Evolutionary conservation across 2,797 vertebrate genomes (phyloP), one percentile per base, ranked within the genome.

Genomic region (Schizopygopsis malacanthus): DNA sequence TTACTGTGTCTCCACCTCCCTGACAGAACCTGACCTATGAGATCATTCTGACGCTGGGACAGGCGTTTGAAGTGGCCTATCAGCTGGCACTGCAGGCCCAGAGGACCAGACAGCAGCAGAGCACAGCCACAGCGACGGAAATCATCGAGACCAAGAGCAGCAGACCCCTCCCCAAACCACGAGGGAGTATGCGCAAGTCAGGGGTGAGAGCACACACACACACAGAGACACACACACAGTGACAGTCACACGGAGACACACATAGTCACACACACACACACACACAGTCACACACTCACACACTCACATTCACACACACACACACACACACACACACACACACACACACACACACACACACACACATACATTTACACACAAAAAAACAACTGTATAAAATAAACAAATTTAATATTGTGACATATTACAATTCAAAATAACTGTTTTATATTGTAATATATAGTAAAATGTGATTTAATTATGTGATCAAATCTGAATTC

Each of bases 41-140:
- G 96, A 99, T 99, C 89, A 99, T 99, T 91, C 94, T 99, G 92
- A 99, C 98, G 0, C 87, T 99, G 90, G 98, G 98, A 47, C 98
- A 99, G 94, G 98, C 98, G 0, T 99, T 99, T 0, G 98, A 99
- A 92, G 98, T 99, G 11, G 98, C 98, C 91, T 99, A 99, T 94
- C 98, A 99, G 95, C 95, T 99, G 87, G 98, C 98, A 82, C 96
- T 99, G 81, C 98, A 99, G 93, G 98, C 97, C 89, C 98, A 99
- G 92, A 96, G 96, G 94, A 96, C 96, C 89, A 96, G 96, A 90
- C 94, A 95, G 89, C 94, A 95, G 6, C 89, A 94, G 88, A 95
- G 90, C 70, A 87, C 94, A 84, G 90, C 94, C 12, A 91, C 86
- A 7, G 92, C 89, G 52, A 45, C 87, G 0, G 91, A 98, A 84